phyloP scores from a whole-genome alignment of 2,797 vertebrate genomes.

The Acipenser oxyrinchus region DNA sequence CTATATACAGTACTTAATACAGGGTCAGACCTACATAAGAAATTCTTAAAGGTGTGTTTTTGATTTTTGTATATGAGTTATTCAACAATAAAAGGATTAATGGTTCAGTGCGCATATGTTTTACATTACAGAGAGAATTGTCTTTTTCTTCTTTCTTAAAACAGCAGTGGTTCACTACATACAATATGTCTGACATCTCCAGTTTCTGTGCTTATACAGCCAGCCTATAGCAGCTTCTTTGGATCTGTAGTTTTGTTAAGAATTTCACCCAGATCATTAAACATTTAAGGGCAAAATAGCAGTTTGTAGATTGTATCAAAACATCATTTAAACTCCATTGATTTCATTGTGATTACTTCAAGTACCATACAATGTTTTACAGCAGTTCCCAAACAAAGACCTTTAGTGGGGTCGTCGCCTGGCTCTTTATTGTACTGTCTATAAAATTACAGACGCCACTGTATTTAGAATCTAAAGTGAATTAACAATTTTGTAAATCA shows the following conservation, averaged over 20 bases:
- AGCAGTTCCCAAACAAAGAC: not conserved
- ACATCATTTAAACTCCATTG: constrained; percentile 26
- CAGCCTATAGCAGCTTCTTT: constrained; percentile 58
- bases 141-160: not conserved
- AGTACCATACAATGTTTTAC: constrained; percentile 36
- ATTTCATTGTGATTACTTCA: constrained; percentile 37
- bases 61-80: constrained; percentile 45
- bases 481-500: too few species aligned
- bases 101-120: constrained; percentile 52
- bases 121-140: too few species aligned
- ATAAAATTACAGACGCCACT: too few species aligned
- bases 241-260: constrained; percentile 52
- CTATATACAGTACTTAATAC: constrained; percentile 37
- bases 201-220: constrained; percentile 15
- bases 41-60: constrained; percentile 47
- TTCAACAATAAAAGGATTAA: constrained; percentile 51
- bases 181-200: constrained; percentile 26
- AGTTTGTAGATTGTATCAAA: constrained; percentile 42
- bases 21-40: constrained; percentile 42
- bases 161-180: constrained; percentile 30
- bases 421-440: constrained; percentile 29
- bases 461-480: too few species aligned
- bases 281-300: not conserved
- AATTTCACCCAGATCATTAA: constrained; percentile 38
- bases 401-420: too few species aligned